phyloP scores from a whole-genome alignment of 2,888 invertebrate species.

The Venusia cambrica region DNA sequence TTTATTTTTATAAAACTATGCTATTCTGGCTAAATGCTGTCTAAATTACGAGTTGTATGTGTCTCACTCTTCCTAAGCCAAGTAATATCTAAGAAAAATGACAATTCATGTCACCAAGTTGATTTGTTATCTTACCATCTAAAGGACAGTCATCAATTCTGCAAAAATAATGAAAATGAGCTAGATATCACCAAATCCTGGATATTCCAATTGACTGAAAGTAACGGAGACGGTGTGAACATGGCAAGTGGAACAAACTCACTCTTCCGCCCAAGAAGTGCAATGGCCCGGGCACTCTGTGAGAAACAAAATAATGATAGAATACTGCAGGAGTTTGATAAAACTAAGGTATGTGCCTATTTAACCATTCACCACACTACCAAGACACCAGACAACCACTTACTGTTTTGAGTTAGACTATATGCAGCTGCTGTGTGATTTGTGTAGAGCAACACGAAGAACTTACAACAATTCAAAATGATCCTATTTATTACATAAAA shows the following conservation, averaged over 20 bases:
- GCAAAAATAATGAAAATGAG: slow-evolving; percentile 42
- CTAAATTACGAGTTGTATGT: slow-evolving; percentile 32
- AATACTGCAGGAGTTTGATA: slow-evolving; percentile 84
- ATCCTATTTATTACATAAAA: no score
- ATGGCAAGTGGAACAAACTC: slow-evolving; percentile 57
- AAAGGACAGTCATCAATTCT: slow-evolving; percentile 49
- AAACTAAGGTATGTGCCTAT: slow-evolving; percentile 81
- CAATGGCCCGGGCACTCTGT: slow-evolving; percentile 86
- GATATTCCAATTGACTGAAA: slow-evolving; percentile 28
- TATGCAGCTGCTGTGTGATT: no score
- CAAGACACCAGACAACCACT: no score
- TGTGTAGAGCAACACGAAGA: no score
- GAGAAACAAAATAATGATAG: slow-evolving; percentile 87
- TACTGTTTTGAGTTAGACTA: no score
- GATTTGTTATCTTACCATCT: slow-evolving; percentile 54
- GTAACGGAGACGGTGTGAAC: slow-evolving; percentile 33
- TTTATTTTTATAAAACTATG: slow-evolving; percentile 30
- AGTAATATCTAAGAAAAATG: slow-evolving; percentile 32
- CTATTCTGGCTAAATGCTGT: slow-evolving; percentile 41
- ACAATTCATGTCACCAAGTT: slow-evolving; percentile 38
- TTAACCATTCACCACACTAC: no score
- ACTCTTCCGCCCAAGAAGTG: slow-evolving; percentile 84
- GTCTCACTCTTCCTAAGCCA: slow-evolving; percentile 33
- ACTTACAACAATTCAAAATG: no score
- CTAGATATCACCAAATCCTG: slow-evolving; percentile 31